A percentile compares a stretch with the other conserved stretches of the same genome.
These are phyloP conservation scores for Phrynocephalus vlangalii DNA, from an alignment of 2,797 vertebrate species.

Conservation along the genomic window DNA sequence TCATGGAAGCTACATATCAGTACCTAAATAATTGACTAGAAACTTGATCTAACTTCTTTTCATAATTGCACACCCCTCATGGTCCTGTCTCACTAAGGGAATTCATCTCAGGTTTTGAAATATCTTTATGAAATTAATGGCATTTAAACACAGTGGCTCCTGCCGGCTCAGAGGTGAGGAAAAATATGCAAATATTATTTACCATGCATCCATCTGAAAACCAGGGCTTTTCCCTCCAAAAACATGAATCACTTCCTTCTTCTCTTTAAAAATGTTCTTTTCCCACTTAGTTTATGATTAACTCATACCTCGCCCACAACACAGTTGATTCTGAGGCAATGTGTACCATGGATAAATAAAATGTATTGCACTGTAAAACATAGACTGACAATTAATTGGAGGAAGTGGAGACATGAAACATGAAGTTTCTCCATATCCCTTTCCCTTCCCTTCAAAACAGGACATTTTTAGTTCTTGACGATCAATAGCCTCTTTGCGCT, in stretches of 20 bases:
- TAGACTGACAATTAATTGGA: not conserved
- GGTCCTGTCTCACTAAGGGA: conserved; percentile 55
- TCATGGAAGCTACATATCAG: not conserved
- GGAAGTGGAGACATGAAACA: not conserved
- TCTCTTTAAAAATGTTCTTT: conserved; percentile 70
- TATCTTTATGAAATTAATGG: conserved; percentile 72
- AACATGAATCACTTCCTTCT: conserved; percentile 73
- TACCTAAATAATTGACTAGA: not conserved
- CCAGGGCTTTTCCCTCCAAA: conserved; percentile 68
- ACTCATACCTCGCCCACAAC: conserved; percentile 63
- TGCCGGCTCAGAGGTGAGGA: conserved; percentile 64
- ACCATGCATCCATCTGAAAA: conserved; percentile 74
- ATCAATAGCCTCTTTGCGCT: not conserved
- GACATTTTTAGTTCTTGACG: not conserved
- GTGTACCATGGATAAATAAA: conserved; percentile 44
- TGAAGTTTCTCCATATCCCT: not conserved
- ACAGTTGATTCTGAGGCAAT: conserved; percentile 51
- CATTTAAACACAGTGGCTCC: conserved; percentile 68
- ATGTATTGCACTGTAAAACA: conserved; percentile 26
- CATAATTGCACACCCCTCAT: conserved; percentile 55
- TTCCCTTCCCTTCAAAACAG: not conserved
- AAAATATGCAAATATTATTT: conserved; percentile 72
- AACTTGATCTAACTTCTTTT: conserved; percentile 39
- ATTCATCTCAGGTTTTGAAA: conserved; percentile 69
- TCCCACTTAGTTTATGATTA: conserved; percentile 74